Base-by-base conservation (phyloP, 2,113 vertebrate species). In the Pipa parva region DNA sequence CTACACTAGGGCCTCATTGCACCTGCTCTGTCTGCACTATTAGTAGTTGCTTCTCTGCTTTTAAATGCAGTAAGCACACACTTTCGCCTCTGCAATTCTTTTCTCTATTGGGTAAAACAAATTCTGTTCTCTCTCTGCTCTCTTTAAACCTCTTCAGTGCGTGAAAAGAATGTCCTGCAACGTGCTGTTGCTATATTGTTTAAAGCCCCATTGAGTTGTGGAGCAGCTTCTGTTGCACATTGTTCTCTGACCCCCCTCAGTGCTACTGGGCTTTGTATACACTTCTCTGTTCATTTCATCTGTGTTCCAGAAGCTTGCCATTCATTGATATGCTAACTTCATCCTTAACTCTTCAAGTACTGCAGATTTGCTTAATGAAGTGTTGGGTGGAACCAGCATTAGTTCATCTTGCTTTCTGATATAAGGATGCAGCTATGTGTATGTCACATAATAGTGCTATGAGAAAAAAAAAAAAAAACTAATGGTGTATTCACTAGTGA, bases 301-400 rank as follows among this genome's bases (percentile, higher is more conserved):
- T 70, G 48, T 52, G 26, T 70, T 54, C 42, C 33, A 22, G 49
- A 21, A 61, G 66, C 56, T 15, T 45, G 57, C 66, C 18, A 12
- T 45, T 31, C 36, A 60, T 70, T 70, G 48, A 70, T 70, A 70
- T 70, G 66, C 39, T 70, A 70, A 70, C 17, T 70, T 37, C 48
- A 17, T 6, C 21, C 26, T 59, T 61, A 31, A 61, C 51, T 60
- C 55, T 21, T 36, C 24, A 31, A 54, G 46, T 25, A 11, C 10
- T 31, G 3, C 28, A 50, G 24, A 45, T 20, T n/a, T 25, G 31
- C 33, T 22, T 33, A 5, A 36, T 67, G 56, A 24, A 36, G 5
- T 25, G 28, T 4, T 39, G 42, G 15, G 42, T 15, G 15, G 18
- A 22, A 37, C 10, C 15, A 59, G 27, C 21, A 15, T 21, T 18